Base-by-base conservation (phyloP, 1,140 invertebrate species). In the Drosophila pallidifrons region DNA sequence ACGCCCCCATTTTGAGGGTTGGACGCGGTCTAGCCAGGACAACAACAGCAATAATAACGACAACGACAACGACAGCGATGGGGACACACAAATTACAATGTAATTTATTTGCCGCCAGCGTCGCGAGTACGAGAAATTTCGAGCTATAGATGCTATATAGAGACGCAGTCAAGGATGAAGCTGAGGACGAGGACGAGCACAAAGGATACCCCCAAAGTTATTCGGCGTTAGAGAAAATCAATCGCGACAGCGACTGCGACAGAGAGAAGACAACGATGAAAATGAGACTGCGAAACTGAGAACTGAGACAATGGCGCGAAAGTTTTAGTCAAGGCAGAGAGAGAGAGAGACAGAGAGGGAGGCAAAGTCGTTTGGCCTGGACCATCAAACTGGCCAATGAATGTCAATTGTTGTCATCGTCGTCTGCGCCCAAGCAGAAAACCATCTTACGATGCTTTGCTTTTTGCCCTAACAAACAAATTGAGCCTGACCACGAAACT, bases 61-160 rank as follows among this genome's bases (percentile, higher is more conserved):
- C 45, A 63, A 16, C 35, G 30, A 38, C 64, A 73, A 83, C 51
- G 68, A 80, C 57, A 69, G 72, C 30, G 30, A 38, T 68, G 67
- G 76, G 74, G 60, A 75, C 71, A 91, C 89, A 91, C 89, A 91
- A 91, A 91, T 91, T 91, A 91, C 89, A 86, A 81, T 85, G 81
- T 89, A 88, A 91, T 91, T 91, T 91, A 91, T 91, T 91, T 89
- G 85, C 69, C 81, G 81, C 85, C 85, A 81, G 58, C 58, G 52
- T 63, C 63, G 69, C 57, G 49, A 60, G 41, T 30, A 38, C 35
- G 35, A 38, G 10, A 10, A 38, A 38, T 38, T 25, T 25, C 20
- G 20, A 25, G 20, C 20, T 4, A 8, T 38, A 10, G 35, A 38
- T 8, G 49, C 49, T 13, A 52, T 13, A 52, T 28, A 38, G 15